These are phyloP conservation scores for Australoheros facetus DNA, from an alignment of 2,797 vertebrate species.

Conservation along the genomic window DNA sequence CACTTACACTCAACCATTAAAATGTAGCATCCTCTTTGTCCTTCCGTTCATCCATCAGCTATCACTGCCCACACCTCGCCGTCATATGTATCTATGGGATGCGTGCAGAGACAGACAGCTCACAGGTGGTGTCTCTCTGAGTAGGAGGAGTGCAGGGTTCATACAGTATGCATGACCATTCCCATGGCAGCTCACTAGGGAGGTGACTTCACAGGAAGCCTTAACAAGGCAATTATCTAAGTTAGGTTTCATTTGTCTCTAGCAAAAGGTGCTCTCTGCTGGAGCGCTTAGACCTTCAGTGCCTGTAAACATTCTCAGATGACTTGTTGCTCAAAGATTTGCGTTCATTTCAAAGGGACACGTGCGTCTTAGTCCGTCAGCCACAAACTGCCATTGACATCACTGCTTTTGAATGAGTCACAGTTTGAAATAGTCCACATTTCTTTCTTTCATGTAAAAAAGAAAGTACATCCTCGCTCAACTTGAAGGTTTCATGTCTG, in stretches of 20 bases:
- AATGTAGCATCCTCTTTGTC: constrained; percentile 33
- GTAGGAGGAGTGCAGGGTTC: constrained; percentile 39
- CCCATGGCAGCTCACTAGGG: constrained; percentile 33
- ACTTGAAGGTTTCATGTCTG: not conserved
- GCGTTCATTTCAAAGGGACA: not conserved
- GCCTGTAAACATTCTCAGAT: not conserved
- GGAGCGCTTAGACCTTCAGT: not conserved
- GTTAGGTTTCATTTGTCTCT: constrained; percentile 30
- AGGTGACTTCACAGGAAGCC: constrained; percentile 41
- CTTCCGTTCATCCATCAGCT: constrained; percentile 44
- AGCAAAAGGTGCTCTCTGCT: not conserved
- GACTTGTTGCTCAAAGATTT: not conserved
- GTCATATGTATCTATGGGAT: constrained; percentile 10
- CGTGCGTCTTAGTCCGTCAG: not conserved
- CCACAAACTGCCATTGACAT: not conserved
- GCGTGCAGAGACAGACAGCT: constrained; percentile 9
- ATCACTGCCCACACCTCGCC: constrained; percentile 17
- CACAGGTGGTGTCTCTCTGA: constrained; percentile 43
- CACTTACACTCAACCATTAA: constrained; percentile 42
- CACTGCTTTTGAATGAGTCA: not conserved
- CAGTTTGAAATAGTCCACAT: not conserved
- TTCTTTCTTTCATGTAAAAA: too few species aligned
- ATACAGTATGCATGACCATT: constrained; percentile 63
- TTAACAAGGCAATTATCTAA: constrained; percentile 57
- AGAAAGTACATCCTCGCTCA: not conserved